phyloP scores from a whole-genome alignment of 1,140 invertebrate species.

The Zaprionus tsacasi region DNA sequence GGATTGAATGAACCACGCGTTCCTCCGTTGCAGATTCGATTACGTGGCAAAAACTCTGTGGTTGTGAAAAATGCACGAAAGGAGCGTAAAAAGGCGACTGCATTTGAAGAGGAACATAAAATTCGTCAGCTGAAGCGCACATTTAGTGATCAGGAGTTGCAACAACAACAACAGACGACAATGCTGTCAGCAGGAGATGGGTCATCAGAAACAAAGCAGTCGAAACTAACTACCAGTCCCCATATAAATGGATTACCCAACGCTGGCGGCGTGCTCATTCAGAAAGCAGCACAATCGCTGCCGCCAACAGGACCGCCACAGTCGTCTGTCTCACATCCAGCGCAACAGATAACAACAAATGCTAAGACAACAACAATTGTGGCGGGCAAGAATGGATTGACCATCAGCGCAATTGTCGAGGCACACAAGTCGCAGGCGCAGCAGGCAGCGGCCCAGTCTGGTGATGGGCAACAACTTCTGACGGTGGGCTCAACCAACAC shows the following conservation, averaged over 20 bases:
- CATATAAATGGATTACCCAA: constrained; percentile 65
- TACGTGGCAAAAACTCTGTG: constrained; percentile 93
- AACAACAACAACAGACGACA: constrained; percentile 33
- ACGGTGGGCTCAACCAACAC: constrained; percentile 88
- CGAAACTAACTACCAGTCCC: constrained; percentile 46
- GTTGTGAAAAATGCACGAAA: constrained; percentile 93
- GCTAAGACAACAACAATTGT: constrained; percentile 72
- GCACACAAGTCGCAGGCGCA: constrained; percentile 63
- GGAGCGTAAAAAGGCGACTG: constrained; percentile 87
- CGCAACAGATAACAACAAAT: constrained; percentile 35
- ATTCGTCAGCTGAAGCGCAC: constrained; percentile 56
- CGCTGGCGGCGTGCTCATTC: constrained; percentile 44
- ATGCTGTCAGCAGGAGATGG: constrained; percentile 28
- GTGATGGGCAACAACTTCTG: constrained; percentile 41
- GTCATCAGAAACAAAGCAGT: constrained; percentile 51
- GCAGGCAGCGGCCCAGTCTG: constrained; percentile 1
- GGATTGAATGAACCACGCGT: constrained; percentile 90
- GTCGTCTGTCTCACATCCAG: constrained; percentile 1
- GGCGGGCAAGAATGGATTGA: constrained; percentile 75
- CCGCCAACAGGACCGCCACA: constrained; percentile 17
- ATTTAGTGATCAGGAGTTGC: constrained; percentile 53
- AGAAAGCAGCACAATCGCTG: constrained; percentile 46
- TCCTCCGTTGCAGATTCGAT: constrained; percentile 94
- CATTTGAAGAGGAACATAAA: constrained; percentile 41
- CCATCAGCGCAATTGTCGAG: constrained; percentile 80